phyloP scores from a whole-genome alignment of 2,888 invertebrate species.

The Pecten maximus region DNA sequence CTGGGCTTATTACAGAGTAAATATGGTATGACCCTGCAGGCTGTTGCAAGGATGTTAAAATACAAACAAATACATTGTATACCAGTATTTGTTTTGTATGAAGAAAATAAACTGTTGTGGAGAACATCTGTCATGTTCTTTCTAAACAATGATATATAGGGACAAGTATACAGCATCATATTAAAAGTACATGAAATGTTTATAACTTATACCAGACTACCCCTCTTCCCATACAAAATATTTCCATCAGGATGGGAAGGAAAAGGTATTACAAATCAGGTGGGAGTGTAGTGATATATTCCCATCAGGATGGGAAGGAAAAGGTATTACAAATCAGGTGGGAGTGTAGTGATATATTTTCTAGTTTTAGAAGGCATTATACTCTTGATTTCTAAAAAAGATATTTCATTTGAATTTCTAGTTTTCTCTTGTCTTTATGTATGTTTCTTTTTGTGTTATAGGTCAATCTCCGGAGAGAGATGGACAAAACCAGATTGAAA shows the following conservation, averaged over 20 bases:
- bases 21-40: background rate
- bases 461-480: conserved; percentile 78
- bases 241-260: too few species aligned
- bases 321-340: too few species aligned
- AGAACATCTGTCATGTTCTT: background rate
- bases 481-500: conserved; percentile 60
- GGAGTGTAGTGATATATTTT: too few species aligned
- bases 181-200: background rate
- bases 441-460: conserved; percentile 48
- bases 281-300: too few species aligned
- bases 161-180: background rate
- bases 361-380: too few species aligned
- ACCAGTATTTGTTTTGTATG: background rate
- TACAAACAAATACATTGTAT: background rate
- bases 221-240: too few species aligned
- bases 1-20: too few species aligned
- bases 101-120: background rate
- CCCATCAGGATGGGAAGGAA: too few species aligned
- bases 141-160: background rate
- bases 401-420: background rate
- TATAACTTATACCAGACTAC: background rate
- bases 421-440: background rate
- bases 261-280: too few species aligned
- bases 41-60: background rate
- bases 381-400: too few species aligned